Evolutionary conservation across 2,888 invertebrate species (phyloP).

Genomic region (Euphydryas editha): DNA sequence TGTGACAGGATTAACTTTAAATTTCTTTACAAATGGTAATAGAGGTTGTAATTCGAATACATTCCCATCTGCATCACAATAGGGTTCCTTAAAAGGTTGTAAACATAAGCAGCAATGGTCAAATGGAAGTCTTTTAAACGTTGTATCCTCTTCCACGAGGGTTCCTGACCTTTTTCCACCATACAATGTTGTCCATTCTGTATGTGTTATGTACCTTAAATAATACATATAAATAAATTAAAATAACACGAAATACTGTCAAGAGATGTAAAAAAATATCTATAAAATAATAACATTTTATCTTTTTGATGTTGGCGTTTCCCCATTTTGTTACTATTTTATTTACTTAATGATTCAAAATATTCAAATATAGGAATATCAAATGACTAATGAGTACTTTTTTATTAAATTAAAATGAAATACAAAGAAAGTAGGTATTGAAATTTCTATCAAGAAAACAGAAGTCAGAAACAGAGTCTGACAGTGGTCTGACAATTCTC

Average conservation of each 20-base stretch:
- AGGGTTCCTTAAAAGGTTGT: slow-evolving; percentile 96
- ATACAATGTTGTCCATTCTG: slow-evolving; percentile 95
- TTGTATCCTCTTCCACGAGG: slow-evolving; percentile 88
- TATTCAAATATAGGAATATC: too few species aligned
- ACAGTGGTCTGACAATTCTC: too few species aligned
- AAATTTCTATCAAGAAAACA: too few species aligned
- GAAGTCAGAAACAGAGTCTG: too few species aligned
- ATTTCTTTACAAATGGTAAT: slow-evolving; percentile 93
- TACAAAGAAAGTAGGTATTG: too few species aligned
- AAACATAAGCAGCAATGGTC: slow-evolving; percentile 96
- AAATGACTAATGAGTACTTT: too few species aligned
- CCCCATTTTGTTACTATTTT: slow-evolving; percentile 86
- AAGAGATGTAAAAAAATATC: slow-evolving; percentile 14
- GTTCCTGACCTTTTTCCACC: slow-evolving; percentile 92
- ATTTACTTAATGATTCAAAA: background rate
- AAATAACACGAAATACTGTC: background rate
- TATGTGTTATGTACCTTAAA: slow-evolving; percentile 91
- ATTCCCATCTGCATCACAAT: slow-evolving; percentile 95
- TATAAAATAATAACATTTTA: slow-evolving; percentile 88
- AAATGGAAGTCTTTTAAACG: slow-evolving; percentile 95
- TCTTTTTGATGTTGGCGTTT: slow-evolving; percentile 97
- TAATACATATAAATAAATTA: slow-evolving; percentile 28
- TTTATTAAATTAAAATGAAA: slow-evolving; percentile 1
- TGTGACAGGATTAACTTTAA: slow-evolving; percentile 96
- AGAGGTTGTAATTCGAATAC: slow-evolving; percentile 96